Evolutionary conservation across 2,797 vertebrate genomes (phyloP).

Genomic region (Lacerta bilineata): DNA sequence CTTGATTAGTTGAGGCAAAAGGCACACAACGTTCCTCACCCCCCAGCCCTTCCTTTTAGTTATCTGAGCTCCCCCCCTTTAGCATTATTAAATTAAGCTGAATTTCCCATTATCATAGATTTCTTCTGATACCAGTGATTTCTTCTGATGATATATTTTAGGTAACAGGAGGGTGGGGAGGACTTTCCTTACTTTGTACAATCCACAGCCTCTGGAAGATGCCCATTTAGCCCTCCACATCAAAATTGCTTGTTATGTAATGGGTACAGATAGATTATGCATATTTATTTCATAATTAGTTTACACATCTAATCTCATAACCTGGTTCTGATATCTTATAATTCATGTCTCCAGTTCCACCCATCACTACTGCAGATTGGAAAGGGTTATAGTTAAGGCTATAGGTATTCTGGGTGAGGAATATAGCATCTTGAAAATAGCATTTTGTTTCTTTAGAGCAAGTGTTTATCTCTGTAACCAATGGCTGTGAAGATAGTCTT

Average conservation of each 20-base stretch:
- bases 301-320: background rate
- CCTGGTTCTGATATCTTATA: background rate
- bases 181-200: background rate
- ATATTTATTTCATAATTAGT: background rate
- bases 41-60: background rate
- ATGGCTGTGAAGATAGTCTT: no score
- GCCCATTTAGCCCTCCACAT: background rate
- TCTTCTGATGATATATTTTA: background rate
- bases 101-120: background rate
- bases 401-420: background rate
- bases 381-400: background rate
- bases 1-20: conserved; percentile 21
- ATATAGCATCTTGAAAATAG: background rate
- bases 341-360: background rate
- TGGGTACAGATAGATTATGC: background rate
- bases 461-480: no score
- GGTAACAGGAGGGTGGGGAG: background rate
- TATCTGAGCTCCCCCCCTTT: background rate
- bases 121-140: background rate
- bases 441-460: no score
- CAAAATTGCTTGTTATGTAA: background rate
- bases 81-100: conserved; percentile 1
- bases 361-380: background rate
- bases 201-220: background rate
- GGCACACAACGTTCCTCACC: background rate